A percentile compares a stretch with the other conserved stretches of the same genome.
Conservation (phyloP, 2,888 invertebrate species). For the Synergus itoensis region DNA sequence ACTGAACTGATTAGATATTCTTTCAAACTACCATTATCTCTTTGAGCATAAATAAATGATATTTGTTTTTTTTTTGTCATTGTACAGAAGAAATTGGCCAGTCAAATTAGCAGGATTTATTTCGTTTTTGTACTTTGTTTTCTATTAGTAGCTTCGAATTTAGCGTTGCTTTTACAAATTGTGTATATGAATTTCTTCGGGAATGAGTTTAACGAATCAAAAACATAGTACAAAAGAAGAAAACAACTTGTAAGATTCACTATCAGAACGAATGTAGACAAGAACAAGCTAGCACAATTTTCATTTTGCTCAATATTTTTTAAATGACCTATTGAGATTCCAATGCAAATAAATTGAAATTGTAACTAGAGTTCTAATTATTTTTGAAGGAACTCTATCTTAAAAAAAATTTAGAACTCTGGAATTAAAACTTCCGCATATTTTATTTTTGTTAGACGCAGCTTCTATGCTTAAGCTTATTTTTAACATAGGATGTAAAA, state of each 20-base stretch:
- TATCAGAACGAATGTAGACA: background rate
- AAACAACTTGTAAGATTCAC: conserved; percentile 13
- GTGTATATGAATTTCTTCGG: background rate
- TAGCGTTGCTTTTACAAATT: background rate
- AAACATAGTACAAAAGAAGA: conserved; percentile 34
- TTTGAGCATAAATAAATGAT: conserved; percentile 16
- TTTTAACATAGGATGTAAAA: background rate
- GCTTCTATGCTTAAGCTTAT: conserved; percentile 2
- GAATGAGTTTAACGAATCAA: conserved; percentile 9
- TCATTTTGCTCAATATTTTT: conserved; percentile 28
- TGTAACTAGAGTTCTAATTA: conserved; percentile 28
- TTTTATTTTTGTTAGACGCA: conserved; percentile 9
- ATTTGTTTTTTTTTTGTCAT: background rate
- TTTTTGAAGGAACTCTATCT: background rate
- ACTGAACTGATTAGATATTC: conserved; percentile 38
- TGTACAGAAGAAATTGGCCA: conserved; percentile 19
- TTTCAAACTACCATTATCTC: conserved; percentile 11
- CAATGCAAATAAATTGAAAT: background rate
- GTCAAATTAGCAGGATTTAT: background rate
- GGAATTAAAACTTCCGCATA: background rate
- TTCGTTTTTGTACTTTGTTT: background rate
- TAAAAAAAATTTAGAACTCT: background rate
- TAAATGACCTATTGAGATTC: background rate
- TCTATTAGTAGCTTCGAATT: background rate
- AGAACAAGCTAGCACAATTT: background rate